These are phyloP conservation scores for Zaprionus taronus DNA, from an alignment of 1,140 invertebrate genomes.

Conservation along the genomic window DNA sequence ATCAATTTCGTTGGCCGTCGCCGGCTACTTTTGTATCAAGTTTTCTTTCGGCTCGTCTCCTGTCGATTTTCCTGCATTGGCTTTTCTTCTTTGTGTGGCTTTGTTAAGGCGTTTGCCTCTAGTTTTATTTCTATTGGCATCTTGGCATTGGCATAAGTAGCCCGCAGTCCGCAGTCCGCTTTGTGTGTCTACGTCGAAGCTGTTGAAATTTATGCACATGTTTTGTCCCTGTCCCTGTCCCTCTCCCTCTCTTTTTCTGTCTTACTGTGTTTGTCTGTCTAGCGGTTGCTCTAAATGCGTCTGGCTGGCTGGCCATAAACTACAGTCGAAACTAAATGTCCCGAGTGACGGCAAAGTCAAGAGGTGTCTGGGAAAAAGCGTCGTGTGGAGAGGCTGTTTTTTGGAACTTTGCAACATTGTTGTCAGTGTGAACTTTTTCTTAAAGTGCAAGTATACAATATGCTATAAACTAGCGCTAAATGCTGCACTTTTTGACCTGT, in stretches of 20 bases:
- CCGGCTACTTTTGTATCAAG: constrained; percentile 55
- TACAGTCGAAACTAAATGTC: constrained; percentile 43
- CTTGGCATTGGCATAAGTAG: constrained; percentile 59
- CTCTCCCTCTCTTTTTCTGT: background rate
- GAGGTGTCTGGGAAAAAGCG: constrained; percentile 38
- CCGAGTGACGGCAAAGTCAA: constrained; percentile 43
- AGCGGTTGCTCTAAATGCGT: constrained; percentile 30
- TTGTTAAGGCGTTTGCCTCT: constrained; percentile 51
- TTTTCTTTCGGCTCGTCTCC: constrained; percentile 34
- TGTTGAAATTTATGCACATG: constrained; percentile 64
- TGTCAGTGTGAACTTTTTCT: background rate
- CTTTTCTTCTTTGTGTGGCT: constrained; percentile 56
- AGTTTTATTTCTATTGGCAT: constrained; percentile 30
- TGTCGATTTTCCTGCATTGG: constrained; percentile 13
- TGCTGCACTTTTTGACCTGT: background rate
- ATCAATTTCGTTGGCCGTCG: constrained; percentile 62
- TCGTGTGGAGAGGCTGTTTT: background rate
- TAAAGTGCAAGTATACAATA: background rate
- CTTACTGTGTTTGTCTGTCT: background rate
- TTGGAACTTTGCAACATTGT: background rate
- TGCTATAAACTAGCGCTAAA: background rate
- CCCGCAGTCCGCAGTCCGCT: constrained; percentile 44
- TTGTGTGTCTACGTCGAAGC: constrained; percentile 51
- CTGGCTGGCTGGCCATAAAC: constrained; percentile 50
- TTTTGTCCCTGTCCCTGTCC: constrained; percentile 32